These are phyloP conservation scores for Nemopilema nomurai DNA, from an alignment of 30 jellyfish, hydroid and myxozoan genomes.

Conservation along the genomic window DNA sequence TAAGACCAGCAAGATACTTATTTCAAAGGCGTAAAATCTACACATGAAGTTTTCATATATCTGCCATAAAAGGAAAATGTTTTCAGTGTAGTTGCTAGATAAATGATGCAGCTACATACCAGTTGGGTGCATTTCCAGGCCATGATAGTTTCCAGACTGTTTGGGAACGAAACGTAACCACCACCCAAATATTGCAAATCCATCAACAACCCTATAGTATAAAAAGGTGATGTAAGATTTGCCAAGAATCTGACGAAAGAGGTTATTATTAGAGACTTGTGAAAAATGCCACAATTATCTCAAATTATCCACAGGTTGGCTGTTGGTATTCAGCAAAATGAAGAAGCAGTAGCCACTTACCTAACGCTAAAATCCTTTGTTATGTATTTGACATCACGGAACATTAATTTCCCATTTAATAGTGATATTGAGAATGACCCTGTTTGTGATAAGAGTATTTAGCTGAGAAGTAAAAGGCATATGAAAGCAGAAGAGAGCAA, in stretches of 20 bases:
- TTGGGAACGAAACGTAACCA: conserved; percentile 75
- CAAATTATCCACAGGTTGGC: background rate
- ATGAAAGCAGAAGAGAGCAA: too few species aligned
- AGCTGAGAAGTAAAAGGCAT: too few species aligned
- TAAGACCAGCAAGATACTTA: too few species aligned
- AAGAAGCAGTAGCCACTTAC: conserved; percentile 25
- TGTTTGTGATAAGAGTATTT: background rate
- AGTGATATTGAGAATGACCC: conserved; percentile 92
- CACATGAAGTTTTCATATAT: too few species aligned
- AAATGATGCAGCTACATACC: background rate
- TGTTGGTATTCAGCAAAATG: background rate
- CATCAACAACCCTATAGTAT: conserved; percentile 90
- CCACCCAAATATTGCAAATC: conserved; percentile 88
- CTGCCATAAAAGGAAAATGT: too few species aligned
- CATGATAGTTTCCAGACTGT: conserved; percentile 48
- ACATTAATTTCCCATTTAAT: conserved; percentile 90
- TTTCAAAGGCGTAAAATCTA: too few species aligned
- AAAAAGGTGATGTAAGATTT: too few species aligned
- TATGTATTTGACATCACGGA: conserved; percentile 75
- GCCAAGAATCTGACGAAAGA: background rate
- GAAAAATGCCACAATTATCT: too few species aligned
- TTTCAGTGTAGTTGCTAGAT: background rate
- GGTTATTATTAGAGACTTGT: too few species aligned
- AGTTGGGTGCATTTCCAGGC: conserved; percentile 40
- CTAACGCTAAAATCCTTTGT: conserved; percentile 85